Base-by-base conservation (phyloP, 2,888 invertebrate genomes). In the Sinelater perroti region DNA sequence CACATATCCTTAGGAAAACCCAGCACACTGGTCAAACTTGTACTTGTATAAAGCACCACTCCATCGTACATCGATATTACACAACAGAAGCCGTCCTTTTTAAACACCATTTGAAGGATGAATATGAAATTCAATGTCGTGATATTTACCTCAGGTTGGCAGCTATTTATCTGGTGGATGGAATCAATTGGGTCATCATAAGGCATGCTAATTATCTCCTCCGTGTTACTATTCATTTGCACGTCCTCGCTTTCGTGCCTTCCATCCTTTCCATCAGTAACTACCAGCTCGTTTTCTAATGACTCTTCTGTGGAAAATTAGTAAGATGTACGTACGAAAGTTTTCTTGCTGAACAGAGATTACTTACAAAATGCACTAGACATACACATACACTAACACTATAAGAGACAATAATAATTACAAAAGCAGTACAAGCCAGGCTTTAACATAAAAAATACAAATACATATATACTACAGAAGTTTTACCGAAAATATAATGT, bases 51-150 rank as follows among this genome's bases (percentile, higher is more conserved):
- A 67, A 93, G 81, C 0, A 94, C 88, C 0, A 90, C 83, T 1
- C 94, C 94, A 68, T 93, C 90, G 50, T 87, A 83, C 88, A 93
- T 88, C 0, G 93, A 92, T 63, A 93, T 88, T 0, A 92, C 87
- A 67, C 89, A 88, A 50, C 87, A 87, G 74, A 93, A 93, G 49
- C 87, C 88, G 33, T 87, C 87, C 89, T 58, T 10, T 14, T 33
- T n/a, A n/a, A n/a, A n/a, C n/a, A n/a, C n/a, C n/a, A n/a, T n/a
- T n/a, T n/a, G n/a, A n/a, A n/a, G n/a, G n/a, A n/a, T n/a, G n/a
- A n/a, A n/a, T n/a, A n/a, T n/a, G n/a, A n/a, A n/a, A n/a, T n/a
- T n/a, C n/a, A n/a, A n/a, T n/a, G n/a, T n/a, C n/a, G n/a, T n/a
- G n/a, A n/a, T n/a, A n/a, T n/a, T n/a, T 54, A 56, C 56, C 49